Evolutionary conservation across 2,113 vertebrate genomes (phyloP).

Genomic region (Xyrauchen texanus): DNA sequence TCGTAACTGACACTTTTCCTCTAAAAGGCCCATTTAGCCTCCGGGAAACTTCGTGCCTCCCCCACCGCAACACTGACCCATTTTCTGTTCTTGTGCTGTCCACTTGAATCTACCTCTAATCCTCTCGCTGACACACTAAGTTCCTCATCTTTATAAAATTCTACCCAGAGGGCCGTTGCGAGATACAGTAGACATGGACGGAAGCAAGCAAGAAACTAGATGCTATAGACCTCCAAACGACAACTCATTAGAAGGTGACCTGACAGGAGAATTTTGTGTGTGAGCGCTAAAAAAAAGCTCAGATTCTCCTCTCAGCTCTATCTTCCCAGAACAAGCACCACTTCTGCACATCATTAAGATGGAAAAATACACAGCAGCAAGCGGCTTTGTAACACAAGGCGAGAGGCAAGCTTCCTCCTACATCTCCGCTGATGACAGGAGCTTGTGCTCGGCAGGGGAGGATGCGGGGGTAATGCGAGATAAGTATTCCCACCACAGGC

Average conservation of each 20-base stretch:
- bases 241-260: slow-evolving; percentile 18
- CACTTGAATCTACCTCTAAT: slow-evolving; percentile 49
- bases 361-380: not conserved
- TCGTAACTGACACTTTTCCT: slow-evolving; percentile 36
- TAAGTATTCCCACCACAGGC: slow-evolving; percentile 20
- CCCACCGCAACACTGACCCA: slow-evolving; percentile 49
- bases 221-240: not conserved
- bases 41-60: slow-evolving; percentile 10
- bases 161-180: slow-evolving; percentile 25
- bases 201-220: too few relatives aligned
- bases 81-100: slow-evolving; percentile 49
- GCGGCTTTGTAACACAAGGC: not conserved
- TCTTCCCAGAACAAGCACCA: not conserved
- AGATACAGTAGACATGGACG: slow-evolving; percentile 13
- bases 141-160: slow-evolving; percentile 46
- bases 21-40: slow-evolving; percentile 25
- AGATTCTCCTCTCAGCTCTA: not conserved
- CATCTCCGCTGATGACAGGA: slow-evolving; percentile 14
- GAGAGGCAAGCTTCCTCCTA: slow-evolving; percentile 20
- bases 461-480: slow-evolving; percentile 25
- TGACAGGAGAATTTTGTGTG: not conserved
- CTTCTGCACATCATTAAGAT: not conserved
- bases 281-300: not conserved
- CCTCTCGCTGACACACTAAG: slow-evolving; percentile 45
- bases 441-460: slow-evolving; percentile 33